Percentiles rank a stretch among this genome's conserved stretches.
Evolutionary conservation across 2,888 invertebrate genomes (phyloP).

Genomic region (Operophtera brumata): DNA sequence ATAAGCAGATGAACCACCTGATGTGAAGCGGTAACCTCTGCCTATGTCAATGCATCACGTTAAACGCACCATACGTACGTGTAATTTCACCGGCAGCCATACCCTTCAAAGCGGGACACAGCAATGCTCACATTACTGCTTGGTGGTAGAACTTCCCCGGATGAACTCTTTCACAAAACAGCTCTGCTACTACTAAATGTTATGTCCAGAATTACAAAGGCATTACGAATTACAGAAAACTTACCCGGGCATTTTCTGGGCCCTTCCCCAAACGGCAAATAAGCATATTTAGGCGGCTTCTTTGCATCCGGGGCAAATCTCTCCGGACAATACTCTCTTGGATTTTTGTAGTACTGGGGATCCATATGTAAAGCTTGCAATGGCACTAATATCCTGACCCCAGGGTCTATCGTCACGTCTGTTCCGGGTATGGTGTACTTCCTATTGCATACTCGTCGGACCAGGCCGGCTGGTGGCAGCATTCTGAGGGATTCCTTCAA

Average conservation of each 20-base stretch:
- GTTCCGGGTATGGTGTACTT: slow-evolving; percentile 33
- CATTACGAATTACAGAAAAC: no score
- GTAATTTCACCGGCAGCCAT: no score
- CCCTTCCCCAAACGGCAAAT: slow-evolving; percentile 39
- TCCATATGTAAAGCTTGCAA: slow-evolving; percentile 41
- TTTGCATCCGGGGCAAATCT: slow-evolving; percentile 33
- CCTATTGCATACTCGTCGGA: slow-evolving; percentile 31
- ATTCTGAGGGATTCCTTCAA: slow-evolving; percentile 40
- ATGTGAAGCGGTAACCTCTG: no score
- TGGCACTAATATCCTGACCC: slow-evolving; percentile 35
- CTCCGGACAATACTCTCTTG: slow-evolving; percentile 40
- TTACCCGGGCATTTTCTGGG: slow-evolving; percentile 39
- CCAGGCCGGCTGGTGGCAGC: slow-evolving; percentile 35
- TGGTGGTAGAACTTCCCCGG: no score
- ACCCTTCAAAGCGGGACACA: no score
- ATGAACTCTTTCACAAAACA: no score
- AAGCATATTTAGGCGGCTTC: slow-evolving; percentile 25
- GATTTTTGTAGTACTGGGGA: slow-evolving; percentile 38
- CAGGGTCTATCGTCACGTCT: slow-evolving; percentile 36
- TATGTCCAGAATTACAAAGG: no score
- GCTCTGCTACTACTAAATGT: no score
- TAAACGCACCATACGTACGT: no score
- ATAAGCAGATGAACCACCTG: no score
- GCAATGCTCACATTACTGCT: no score
- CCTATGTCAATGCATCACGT: no score